A percentile compares a stretch with the other conserved stretches of the same genome.
Conservation (phyloP, 2,888 invertebrate species). For the Megalurothrips usitatus region DNA sequence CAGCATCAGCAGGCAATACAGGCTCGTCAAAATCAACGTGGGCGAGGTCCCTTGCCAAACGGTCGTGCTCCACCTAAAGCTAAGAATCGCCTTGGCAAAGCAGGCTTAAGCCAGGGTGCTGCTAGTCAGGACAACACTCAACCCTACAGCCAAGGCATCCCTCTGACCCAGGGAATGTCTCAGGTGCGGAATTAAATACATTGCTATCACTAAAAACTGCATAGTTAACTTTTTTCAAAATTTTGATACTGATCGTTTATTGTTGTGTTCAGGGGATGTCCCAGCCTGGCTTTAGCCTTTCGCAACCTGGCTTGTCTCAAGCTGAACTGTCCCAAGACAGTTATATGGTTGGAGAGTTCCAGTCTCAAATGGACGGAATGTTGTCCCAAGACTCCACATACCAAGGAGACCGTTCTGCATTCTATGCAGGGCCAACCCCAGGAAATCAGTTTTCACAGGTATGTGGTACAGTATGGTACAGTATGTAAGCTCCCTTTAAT, state of each 20-base stretch:
- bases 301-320: conserved; percentile 65
- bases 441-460: conserved; percentile 38
- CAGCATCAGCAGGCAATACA: conserved; percentile 66
- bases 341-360: conserved; percentile 74
- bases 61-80: background rate
- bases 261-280: conserved; percentile 58
- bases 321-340: conserved; percentile 76
- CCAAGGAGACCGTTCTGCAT: conserved; percentile 54
- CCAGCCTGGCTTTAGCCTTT: conserved; percentile 62
- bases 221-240: background rate
- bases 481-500: too few species aligned
- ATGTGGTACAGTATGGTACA: too few species aligned
- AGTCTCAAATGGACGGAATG: conserved; percentile 91
- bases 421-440: conserved; percentile 38
- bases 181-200: conserved; percentile 40
- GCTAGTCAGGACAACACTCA: conserved; percentile 70
- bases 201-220: background rate
- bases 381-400: conserved; percentile 89
- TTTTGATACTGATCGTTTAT: background rate
- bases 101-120: conserved; percentile 46
- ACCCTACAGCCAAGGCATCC: conserved; percentile 53
- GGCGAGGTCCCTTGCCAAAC: conserved; percentile 32
- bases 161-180: conserved; percentile 48
- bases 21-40: conserved; percentile 50
- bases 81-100: conserved; percentile 40